Percentiles rank a stretch among this genome's conserved stretches.
Evolutionary conservation across 2,888 invertebrate species (phyloP).

Genomic region (Meiosimyza platycephala): DNA sequence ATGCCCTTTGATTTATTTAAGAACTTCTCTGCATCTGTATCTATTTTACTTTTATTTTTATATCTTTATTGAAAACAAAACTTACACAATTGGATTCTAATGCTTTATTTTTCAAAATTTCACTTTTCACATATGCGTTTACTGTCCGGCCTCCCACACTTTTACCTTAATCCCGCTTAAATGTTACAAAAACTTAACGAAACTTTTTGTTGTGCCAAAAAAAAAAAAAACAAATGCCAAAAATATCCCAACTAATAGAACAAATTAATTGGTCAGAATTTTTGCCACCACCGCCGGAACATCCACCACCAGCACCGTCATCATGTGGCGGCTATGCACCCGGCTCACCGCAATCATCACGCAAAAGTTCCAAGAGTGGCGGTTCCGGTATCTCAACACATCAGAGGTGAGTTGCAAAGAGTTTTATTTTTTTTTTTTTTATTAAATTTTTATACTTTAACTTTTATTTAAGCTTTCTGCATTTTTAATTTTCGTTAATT

Average conservation of each 20-base stretch:
- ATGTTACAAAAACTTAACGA: conserved; percentile 17
- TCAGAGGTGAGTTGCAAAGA: conserved; percentile 59
- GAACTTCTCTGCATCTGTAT: background rate
- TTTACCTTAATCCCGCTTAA: background rate
- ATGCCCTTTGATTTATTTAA: too few relatives aligned
- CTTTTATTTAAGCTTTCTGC: conserved; percentile 32
- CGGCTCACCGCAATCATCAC: conserved; percentile 65
- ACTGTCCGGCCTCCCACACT: conserved; percentile 11
- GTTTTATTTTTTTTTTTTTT: conserved; percentile 21
- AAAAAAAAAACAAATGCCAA: conserved; percentile 26
- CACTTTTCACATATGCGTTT: conserved; percentile 24
- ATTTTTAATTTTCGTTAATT: conserved; percentile 23
- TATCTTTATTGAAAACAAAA: background rate
- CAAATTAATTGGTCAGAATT: conserved; percentile 72
- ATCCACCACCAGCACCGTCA: conserved; percentile 71
- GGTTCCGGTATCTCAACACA: conserved; percentile 67
- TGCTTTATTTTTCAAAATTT: conserved; percentile 23
- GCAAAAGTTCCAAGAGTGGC: conserved; percentile 66
- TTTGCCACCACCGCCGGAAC: conserved; percentile 73
- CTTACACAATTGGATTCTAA: conserved; percentile 10
- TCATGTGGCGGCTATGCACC: conserved; percentile 61
- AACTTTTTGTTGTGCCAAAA: background rate
- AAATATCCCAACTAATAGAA: conserved; percentile 51
- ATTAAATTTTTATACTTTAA: background rate
- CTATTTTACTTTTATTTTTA: background rate